Conservation (phyloP, 2,888 invertebrate genomes). For the Pammene fasciana region DNA sequence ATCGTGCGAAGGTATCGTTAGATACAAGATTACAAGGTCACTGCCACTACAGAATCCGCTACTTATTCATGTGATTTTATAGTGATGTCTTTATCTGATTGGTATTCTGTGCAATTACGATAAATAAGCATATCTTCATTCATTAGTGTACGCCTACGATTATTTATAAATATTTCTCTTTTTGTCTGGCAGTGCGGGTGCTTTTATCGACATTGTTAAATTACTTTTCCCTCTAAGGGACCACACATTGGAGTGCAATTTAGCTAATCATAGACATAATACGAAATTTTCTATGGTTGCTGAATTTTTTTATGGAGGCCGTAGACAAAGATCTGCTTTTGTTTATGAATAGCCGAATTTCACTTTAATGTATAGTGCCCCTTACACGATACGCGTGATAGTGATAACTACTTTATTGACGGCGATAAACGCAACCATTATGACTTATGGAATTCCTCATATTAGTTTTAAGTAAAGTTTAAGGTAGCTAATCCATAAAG, state of each 20-base stretch:
- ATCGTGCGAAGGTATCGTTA: background rate
- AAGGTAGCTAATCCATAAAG: constrained; percentile 27
- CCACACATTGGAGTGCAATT: no score
- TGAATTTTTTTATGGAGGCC: no score
- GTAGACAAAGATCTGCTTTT: no score
- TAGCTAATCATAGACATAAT: no score
- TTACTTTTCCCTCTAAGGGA: background rate
- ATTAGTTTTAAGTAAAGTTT: constrained; percentile 20
- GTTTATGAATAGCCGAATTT: no score
- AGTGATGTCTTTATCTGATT: constrained; percentile 31
- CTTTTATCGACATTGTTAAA: background rate
- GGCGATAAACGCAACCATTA: background rate
- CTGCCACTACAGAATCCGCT: background rate
- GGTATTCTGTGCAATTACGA: constrained; percentile 34
- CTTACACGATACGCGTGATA: background rate
- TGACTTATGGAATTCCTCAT: constrained; percentile 6
- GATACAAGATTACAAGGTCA: background rate
- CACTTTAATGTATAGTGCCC: no score
- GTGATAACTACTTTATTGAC: background rate
- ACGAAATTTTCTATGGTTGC: no score
- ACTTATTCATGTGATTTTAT: constrained; percentile 31
- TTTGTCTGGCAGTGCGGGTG: background rate
- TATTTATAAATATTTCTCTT: constrained; percentile 23
- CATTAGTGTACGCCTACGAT: constrained; percentile 20
- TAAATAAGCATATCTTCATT: background rate